Evolutionary conservation across 92 coral and sea anemone species (phyloP).

Genomic region (Anthopleura xanthogrammica): DNA sequence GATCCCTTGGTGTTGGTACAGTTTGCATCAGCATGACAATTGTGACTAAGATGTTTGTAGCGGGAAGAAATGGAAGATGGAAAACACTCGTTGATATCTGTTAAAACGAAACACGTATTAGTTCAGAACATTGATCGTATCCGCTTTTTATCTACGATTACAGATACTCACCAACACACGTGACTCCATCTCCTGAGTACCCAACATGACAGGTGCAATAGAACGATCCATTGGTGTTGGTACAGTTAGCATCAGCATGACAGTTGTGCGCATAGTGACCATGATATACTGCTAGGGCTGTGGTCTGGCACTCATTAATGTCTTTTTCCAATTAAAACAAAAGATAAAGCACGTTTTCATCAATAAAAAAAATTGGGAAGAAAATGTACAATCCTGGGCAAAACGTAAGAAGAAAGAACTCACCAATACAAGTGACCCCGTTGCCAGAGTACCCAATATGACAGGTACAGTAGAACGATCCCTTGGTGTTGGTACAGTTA

Average conservation of each 20-base stretch:
- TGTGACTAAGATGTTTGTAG: not conserved
- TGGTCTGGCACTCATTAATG: not conserved
- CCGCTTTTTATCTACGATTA: too few species aligned
- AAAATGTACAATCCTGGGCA: too few species aligned
- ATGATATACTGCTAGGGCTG: conserved; percentile 48
- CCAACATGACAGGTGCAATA: conserved; percentile 79
- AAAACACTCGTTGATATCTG: conserved; percentile 26
- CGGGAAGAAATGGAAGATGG: not conserved
- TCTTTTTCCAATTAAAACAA: too few species aligned
- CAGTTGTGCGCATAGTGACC: conserved; percentile 64
- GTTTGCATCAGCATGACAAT: conserved; percentile 75
- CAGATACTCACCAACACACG: conserved; percentile 32
- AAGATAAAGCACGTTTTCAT: too few species aligned
- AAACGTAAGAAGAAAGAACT: too few species aligned
- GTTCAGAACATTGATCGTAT: too few species aligned
- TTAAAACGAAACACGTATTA: too few species aligned
- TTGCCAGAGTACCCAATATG: too few species aligned
- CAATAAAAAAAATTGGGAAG: too few species aligned
- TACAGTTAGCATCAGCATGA: conserved; percentile 70
- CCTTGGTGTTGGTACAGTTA: too few species aligned
- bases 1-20: conserved; percentile 87
- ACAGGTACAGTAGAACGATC: too few species aligned
- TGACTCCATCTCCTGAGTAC: conserved; percentile 47
- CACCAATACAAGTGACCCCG: not conserved
- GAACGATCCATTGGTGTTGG: conserved; percentile 85